Base-by-base conservation (phyloP, 92 coral and sea anemone genomes). In the Pocillopora grandis region DNA sequence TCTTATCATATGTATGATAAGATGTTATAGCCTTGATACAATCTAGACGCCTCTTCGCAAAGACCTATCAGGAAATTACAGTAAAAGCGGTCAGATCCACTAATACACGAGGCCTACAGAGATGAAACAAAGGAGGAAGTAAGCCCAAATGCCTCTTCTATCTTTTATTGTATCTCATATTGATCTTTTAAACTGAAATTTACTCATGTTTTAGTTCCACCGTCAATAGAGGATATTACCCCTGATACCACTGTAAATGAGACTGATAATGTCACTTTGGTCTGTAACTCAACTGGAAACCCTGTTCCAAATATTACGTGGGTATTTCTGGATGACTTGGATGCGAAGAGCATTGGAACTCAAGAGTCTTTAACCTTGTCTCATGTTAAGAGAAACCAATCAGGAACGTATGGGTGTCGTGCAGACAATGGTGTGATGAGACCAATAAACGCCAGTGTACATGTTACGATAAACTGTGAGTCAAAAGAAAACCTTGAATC, bases 241-340 rank as follows among this genome's bases (percentile, higher is more conserved):
- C 72, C 79, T 6, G 58, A 80, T 58, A 59, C 79, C 67, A 85
- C 80, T 37, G 87, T 57, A 2, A 80, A 76, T 19, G 92, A 89
- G 76, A 81, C 62, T 23, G 76, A 80, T 49, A 27, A 62, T 20
- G 61, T 76, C 17, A 36, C 13, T n/a, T 1, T 89, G 66, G 85
- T 79, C 76, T 89, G 92, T 75, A 85, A 89, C 42, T 85, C 89
- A 49, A 89, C 86, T 56, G 92, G 87, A 57, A 76, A 84, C 13
- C 92, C 92, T 48, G 78, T 23, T 18, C 87, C 89, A 35, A 79
- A 61, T 49, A 80, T 89, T 17, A 80, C 76, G 17, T 80, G 87
- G 92, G 63, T 59, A 19, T 37, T 58, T n/a, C 70, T 80, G 37
- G 60, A 18, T 81, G 85, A 58, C 9, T 18, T 69, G 6, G 59